These are phyloP conservation scores for Daboia siamensis DNA, from an alignment of 2,113 vertebrate genomes.

Conservation along the genomic window DNA sequence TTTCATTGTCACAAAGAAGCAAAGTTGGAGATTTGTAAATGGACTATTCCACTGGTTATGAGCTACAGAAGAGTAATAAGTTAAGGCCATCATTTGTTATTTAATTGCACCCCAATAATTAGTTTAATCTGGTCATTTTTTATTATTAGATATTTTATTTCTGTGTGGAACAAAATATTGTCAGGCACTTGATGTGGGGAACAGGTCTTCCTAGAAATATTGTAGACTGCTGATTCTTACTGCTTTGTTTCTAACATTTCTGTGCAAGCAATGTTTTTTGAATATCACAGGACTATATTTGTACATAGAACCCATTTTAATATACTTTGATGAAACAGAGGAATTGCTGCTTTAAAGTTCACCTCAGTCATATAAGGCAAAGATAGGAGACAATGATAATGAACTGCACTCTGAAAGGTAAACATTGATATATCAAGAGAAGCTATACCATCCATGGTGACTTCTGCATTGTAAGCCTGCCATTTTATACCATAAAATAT, in stretches of 20 bases:
- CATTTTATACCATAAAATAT: neutral
- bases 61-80: constrained; percentile 36
- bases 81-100: constrained; percentile 44
- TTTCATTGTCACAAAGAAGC: constrained; percentile 45
- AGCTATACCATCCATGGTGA: neutral
- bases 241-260: neutral
- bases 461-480: neutral
- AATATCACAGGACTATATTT: neutral
- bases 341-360: neutral
- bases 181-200: neutral
- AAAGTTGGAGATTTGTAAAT: constrained; percentile 49
- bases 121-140: constrained; percentile 56
- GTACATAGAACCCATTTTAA: neutral
- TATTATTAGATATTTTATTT: constrained; percentile 46
- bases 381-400: neutral
- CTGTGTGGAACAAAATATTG: neutral
- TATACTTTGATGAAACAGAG: neutral
- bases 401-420: neutral
- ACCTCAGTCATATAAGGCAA: neutral
- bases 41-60: constrained; percentile 27
- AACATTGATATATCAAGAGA: neutral
- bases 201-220: neutral
- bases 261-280: neutral
- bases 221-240: neutral
- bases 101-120: constrained; percentile 64